These are phyloP conservation scores for Thamnophis elegans DNA, from an alignment of 2,797 vertebrate genomes.

Conservation along the genomic window DNA sequence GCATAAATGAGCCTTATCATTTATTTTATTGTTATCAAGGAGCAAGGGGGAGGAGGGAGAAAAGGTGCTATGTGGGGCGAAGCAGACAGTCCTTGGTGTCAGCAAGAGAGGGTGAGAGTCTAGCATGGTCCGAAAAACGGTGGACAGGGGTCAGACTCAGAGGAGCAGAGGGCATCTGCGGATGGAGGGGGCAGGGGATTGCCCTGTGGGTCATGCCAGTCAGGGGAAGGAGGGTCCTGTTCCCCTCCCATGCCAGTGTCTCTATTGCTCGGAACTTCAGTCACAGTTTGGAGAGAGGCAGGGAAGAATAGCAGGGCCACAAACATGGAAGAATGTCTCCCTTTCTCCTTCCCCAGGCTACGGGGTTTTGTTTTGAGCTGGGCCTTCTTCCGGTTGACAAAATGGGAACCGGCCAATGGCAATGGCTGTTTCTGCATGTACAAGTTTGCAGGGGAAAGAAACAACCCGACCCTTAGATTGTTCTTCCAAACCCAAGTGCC, in stretches of 20 bases:
- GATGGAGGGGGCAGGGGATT: neutral
- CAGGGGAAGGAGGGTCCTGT: conserved; percentile 23
- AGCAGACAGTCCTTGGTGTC: conserved; percentile 37
- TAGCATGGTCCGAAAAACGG: conserved; percentile 3
- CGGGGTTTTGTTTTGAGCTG: conserved; percentile 8
- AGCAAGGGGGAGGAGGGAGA: neutral
- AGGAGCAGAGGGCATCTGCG: neutral
- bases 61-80: conserved; percentile 28
- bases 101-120: conserved; percentile 12
- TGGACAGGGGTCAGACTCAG: conserved; percentile 18
- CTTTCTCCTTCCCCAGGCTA: conserved; percentile 43
- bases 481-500: neutral
- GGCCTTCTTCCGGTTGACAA: neutral
- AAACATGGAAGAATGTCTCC: conserved; percentile 63
- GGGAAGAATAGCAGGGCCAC: conserved; percentile 45
- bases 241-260: conserved; percentile 6
- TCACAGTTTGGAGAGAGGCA: conserved; percentile 68
- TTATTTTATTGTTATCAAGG: conserved; percentile 33
- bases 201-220: conserved; percentile 41
- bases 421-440: neutral
- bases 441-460: neutral
- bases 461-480: neutral
- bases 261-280: conserved; percentile 69
- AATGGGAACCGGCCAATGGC: neutral
- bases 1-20: conserved; percentile 22